Percentiles rank a stretch among this genome's conserved stretches.
These are phyloP conservation scores for Drosophila littoralis DNA, from an alignment of 1,140 invertebrate species.

Conservation along the genomic window DNA sequence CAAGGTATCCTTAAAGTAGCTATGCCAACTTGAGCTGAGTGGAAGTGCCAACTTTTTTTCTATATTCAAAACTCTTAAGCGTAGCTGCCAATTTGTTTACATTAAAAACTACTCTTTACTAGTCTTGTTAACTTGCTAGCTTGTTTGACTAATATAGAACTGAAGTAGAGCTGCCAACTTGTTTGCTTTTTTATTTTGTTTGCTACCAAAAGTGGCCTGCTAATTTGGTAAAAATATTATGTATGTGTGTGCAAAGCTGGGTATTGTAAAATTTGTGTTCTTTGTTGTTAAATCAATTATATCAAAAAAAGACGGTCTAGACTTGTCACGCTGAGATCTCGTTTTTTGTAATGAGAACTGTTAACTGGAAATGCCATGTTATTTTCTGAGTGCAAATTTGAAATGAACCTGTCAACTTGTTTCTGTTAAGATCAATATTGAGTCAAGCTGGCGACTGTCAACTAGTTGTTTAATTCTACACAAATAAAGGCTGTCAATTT, in stretches of 20 bases:
- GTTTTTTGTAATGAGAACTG: background rate
- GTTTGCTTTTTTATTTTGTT: too few species aligned
- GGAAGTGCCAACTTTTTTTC: background rate
- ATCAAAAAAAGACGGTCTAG: too few species aligned
- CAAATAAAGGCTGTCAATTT: background rate
- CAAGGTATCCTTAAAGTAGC: background rate
- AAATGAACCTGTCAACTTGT: background rate
- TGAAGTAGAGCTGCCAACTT: slow-evolving; percentile 3
- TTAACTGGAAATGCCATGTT: background rate
- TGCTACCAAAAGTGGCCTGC: too few species aligned
- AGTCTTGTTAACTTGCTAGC: background rate
- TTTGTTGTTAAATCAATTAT: background rate
- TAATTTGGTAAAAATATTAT: background rate
- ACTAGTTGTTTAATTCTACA: background rate
- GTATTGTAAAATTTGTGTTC: background rate
- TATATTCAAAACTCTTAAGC: background rate
- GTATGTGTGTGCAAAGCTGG: too few species aligned
- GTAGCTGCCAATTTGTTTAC: background rate
- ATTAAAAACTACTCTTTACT: too few species aligned
- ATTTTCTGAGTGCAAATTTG: background rate
- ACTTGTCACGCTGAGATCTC: too few species aligned
- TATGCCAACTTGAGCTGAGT: background rate
- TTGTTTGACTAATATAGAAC: background rate
- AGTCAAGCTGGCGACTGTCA: background rate
- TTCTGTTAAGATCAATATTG: background rate